Percentiles rank a stretch among this genome's conserved stretches.
Evolutionary conservation across 2,113 vertebrate species (phyloP).

Genomic region (Seriola rivoliana): DNA sequence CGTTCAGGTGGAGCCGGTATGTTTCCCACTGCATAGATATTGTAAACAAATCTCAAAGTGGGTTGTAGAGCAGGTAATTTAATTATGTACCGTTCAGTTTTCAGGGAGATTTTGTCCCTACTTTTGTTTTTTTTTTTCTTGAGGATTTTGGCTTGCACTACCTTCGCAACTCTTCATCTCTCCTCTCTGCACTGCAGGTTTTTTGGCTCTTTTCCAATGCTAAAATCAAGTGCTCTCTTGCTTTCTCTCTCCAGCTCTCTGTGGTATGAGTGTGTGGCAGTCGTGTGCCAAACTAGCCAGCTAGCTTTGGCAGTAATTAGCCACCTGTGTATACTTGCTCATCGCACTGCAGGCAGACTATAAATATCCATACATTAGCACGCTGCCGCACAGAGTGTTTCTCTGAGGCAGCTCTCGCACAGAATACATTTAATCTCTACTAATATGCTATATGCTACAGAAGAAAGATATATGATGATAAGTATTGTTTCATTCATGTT

Average conservation of each 20-base stretch:
- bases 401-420: slow-evolving; percentile 32
- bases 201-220: slow-evolving; percentile 73
- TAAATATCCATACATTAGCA: slow-evolving; percentile 79
- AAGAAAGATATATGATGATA: slow-evolving; percentile 16
- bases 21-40: slow-evolving; percentile 43
- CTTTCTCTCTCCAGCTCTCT: slow-evolving; percentile 50
- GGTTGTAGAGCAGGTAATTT: slow-evolving; percentile 79
- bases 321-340: slow-evolving; percentile 78
- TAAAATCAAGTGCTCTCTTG: slow-evolving; percentile 69
- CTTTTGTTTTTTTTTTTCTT: slow-evolving; percentile 23
- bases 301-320: slow-evolving; percentile 75
- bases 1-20: slow-evolving; percentile 29
- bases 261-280: slow-evolving; percentile 64
- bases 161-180: slow-evolving; percentile 62
- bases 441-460: not conserved
- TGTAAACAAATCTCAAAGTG: slow-evolving; percentile 74
- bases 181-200: slow-evolving; percentile 65
- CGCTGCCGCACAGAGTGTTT: slow-evolving; percentile 45
- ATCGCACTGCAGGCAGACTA: slow-evolving; percentile 66
- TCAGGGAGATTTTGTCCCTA: slow-evolving; percentile 55
- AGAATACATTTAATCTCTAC: slow-evolving; percentile 39
- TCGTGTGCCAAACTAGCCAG: slow-evolving; percentile 77
- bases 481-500: slow-evolving; percentile 39
- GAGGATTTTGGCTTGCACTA: slow-evolving; percentile 55
- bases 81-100: slow-evolving; percentile 73